Evolutionary conservation across 2,888 invertebrate species (phyloP), one percentile per base, ranked within the genome.

Genomic region (Atherix ibis): DNA sequence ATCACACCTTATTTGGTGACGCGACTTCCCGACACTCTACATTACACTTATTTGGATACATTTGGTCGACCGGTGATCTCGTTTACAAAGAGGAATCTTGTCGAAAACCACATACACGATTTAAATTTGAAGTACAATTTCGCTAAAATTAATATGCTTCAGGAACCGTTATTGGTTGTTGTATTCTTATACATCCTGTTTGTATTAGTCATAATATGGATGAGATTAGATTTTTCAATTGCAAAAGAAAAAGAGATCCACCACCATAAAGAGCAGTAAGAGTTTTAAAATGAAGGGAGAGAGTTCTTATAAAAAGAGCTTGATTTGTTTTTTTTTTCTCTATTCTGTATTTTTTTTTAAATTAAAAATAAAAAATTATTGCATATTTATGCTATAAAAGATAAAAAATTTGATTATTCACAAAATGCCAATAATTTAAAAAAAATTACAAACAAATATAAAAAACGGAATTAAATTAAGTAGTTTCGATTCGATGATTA

Each of bases 41-140:
- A 89, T 47, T 85, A 73, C 55, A 97, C 98, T 4, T 99, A 97
- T 56, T 68, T 99, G 50, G 98, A 99, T 56, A 87, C 87, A 1
- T 75, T 78, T 45, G 98, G 95, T 1, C 76, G 98, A 35, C 84
- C 89, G 1, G 89, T 95, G 1, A 69, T 98, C 35, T 67, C 74
- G 6, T 73, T 94, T 35, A 68, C 71, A 2, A 83, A 85, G 58
- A 71, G 63, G 14, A 92, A 95, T 64, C 64, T 98, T 40, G 89
- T 94, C 1, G 94, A 97, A 53, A 84, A 85, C 53, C 98, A 98
- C 54, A 97, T 97, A 51, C 84, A 91, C 61, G 85, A 89, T 59
- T 85, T 98, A 56, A 81, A 84, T 60, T 64, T 94, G 27, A 75
- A 77, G 42, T 97, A 95, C 59, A 77, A 74, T 45, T 95, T 89